Evolutionary conservation across 2,888 invertebrate genomes (phyloP), one percentile per base, ranked within the genome.

Genomic region (Coenonympha arcania): DNA sequence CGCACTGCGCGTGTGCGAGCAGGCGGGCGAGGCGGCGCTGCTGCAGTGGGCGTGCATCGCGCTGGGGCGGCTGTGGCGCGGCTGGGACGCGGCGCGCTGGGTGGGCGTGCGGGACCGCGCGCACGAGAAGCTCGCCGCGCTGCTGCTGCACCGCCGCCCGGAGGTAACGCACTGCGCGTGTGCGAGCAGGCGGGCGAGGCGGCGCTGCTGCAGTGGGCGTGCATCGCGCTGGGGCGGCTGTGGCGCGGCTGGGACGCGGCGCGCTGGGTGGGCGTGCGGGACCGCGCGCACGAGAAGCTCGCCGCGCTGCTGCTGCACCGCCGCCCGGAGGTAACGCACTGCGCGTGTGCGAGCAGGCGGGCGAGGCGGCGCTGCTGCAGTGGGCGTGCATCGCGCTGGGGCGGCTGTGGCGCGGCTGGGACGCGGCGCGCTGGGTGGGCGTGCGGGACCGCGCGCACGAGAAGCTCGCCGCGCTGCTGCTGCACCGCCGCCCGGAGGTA

Each of bases 241-340:
- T 98, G 98, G 98, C 92, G 94, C 64, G 92, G 93, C 69, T 95
- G 92, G 72, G 95, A 95, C 64, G 90, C 91, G 66, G 94, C 94
- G 4, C 89, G 95, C 59, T 98, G 99, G 98, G 95, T 95, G 51
- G 99, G 97, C 13, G 98, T 96, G 16, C 87, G 99, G 8, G 97
- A 98, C 76, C 91, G 93, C 62, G 98, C 98, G 9, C 97, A 98
- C 77, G 98, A 98, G 76, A 98, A 98, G 78, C 88, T 99, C 8
- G 94, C 92, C 70, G 89, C 88, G 39, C 85, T 97, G 57, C 84
- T 98, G 43, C 88, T 88, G 52, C 96, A 98, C 82, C 88, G 90
- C 2, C 90, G 92, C 36, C 95, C 98, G 1, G 98, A 98, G 89
- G 93, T 95, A 37, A 89, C 99, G 1, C 93, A 95, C 36, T 96